A percentile compares a stretch with the other conserved stretches of the same genome.
phyloP scores from a whole-genome alignment of 2,797 vertebrate genomes.

The Astyanax mexicanus region DNA sequence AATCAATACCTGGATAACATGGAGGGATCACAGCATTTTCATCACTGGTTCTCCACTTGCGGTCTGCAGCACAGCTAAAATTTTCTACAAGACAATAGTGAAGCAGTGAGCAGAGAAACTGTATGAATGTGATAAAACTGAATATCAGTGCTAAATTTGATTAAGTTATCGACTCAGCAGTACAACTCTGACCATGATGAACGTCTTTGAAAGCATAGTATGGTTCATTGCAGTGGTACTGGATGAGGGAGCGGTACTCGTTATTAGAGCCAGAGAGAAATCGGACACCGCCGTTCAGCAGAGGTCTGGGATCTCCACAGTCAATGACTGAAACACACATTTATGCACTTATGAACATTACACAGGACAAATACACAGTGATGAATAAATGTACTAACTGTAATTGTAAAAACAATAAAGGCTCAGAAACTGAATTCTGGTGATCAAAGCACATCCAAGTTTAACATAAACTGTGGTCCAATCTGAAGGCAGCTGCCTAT shows the following conservation, averaged over 20 bases:
- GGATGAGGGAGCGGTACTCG: constrained; percentile 72
- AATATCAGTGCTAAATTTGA: neutral
- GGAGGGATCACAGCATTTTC: constrained; percentile 40
- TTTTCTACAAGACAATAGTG: constrained; percentile 13
- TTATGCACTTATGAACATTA: neutral
- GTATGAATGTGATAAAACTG: neutral
- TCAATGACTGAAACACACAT: constrained; percentile 69
- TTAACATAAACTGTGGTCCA: too few relatives aligned
- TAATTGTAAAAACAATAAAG: too few relatives aligned
- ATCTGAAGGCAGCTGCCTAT: too few relatives aligned
- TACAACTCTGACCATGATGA: constrained; percentile 27
- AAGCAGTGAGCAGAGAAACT: neutral
- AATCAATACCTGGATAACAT: constrained; percentile 57
- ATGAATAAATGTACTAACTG: too few relatives aligned
- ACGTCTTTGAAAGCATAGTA: constrained; percentile 63
- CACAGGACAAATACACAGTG: neutral
- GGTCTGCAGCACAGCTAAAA: constrained; percentile 36
- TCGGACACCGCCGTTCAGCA: constrained; percentile 70
- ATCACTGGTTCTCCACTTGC: constrained; percentile 45
- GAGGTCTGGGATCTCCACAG: constrained; percentile 71
- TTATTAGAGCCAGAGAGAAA: constrained; percentile 71
- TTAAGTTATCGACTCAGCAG: neutral
- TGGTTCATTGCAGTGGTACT: constrained; percentile 75
- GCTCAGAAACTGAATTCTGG: too few relatives aligned
- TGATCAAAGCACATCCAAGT: too few relatives aligned